phyloP scores from a whole-genome alignment of 2,113 vertebrate genomes.

The Mormoops blainvillei region DNA sequence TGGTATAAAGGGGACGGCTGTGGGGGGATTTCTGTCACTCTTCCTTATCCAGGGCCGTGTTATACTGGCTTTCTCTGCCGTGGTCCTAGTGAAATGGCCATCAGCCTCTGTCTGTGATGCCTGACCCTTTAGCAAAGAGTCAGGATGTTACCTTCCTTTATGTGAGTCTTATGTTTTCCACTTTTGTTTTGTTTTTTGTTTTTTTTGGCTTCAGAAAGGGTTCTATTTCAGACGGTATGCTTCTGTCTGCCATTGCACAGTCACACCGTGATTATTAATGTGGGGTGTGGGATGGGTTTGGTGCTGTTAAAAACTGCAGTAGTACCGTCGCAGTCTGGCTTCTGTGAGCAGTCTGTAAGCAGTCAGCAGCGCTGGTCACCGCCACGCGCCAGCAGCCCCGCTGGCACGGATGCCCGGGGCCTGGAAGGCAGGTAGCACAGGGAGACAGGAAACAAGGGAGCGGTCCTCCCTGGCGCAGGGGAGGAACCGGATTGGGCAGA shows the following conservation, averaged over 20 bases:
- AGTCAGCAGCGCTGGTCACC: not conserved
- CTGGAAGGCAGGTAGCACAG: accelerated
- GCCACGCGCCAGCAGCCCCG: not conserved
- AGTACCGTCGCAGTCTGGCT: too few relatives aligned
- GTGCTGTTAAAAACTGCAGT: not conserved
- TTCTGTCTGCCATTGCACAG: not conserved
- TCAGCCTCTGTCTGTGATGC: not conserved
- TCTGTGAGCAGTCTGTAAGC: not conserved
- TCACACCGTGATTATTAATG: not conserved
- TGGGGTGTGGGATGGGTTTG: not conserved
- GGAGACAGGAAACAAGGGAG: not conserved
- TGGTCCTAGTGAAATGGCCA: not conserved
- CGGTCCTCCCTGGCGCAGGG: accelerated
- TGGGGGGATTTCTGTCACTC: not conserved
- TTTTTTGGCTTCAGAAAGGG: not conserved
- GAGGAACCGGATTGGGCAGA: accelerated
- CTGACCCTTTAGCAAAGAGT: not conserved
- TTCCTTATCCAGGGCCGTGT: not conserved
- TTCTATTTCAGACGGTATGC: not conserved
- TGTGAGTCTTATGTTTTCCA: not conserved
- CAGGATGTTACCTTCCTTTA: not conserved
- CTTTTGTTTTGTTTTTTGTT: too few relatives aligned
- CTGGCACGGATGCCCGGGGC: not conserved
- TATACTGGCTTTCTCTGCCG: not conserved
- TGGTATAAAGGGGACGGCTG: not conserved